Conservation (phyloP, 1,140 invertebrate genomes). For the Sitobion miscanthi region DNA sequence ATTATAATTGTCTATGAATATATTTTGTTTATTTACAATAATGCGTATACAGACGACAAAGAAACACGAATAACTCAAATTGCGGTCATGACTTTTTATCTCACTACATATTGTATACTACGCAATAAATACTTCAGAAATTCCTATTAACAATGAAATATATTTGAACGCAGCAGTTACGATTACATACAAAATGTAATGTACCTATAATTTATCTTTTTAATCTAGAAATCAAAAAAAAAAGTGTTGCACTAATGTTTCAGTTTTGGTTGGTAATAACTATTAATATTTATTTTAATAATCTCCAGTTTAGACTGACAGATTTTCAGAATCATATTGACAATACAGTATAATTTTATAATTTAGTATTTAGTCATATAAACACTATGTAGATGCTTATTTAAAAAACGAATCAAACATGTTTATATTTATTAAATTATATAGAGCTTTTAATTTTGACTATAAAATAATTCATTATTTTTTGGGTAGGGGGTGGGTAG, state of each 20-base stretch:
- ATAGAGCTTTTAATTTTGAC: no score
- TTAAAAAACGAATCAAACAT: no score
- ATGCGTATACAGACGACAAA: not conserved
- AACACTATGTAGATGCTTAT: no score
- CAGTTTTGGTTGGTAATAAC: not conserved
- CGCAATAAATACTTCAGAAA: not conserved
- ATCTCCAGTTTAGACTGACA: not conserved
- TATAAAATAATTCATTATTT: no score
- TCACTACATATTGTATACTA: not conserved
- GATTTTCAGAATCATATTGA: not conserved
- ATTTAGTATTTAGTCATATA: no score
- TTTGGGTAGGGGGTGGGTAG: no score
- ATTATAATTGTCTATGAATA: not conserved
- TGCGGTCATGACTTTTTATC: not conserved
- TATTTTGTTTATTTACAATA: not conserved
- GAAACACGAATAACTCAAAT: not conserved
- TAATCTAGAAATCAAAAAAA: not conserved
- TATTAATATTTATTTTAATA: not conserved
- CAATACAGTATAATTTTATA: no score
- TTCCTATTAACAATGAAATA: slow-evolving; percentile 23
- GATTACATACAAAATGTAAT: not conserved
- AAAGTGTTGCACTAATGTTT: not conserved
- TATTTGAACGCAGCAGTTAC: not conserved
- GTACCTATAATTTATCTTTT: not conserved
- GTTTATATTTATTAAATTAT: no score